phyloP scores from a whole-genome alignment of 2,888 invertebrate species.

The Oithona nana region DNA sequence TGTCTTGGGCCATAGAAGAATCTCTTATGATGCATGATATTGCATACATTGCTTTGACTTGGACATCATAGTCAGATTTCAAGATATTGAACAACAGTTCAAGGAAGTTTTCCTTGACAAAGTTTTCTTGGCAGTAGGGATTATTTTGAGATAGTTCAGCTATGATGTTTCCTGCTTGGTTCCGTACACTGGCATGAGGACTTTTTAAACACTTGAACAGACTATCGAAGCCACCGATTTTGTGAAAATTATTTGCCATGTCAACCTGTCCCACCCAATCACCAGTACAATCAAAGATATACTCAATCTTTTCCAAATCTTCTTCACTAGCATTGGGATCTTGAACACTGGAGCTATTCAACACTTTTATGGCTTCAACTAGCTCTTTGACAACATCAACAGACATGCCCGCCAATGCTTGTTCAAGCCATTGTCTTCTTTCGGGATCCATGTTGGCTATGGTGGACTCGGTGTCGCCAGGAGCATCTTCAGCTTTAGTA shows the following conservation, averaged over 20 bases:
- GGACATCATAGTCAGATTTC: not conserved
- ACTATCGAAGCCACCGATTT: slow-evolving; percentile 13
- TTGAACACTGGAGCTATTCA: not conserved
- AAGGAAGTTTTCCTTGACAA: slow-evolving; percentile 9
- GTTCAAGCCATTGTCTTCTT: not conserved
- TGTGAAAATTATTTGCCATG: slow-evolving; percentile 17
- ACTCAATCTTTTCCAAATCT: not conserved
- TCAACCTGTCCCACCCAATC: slow-evolving; percentile 16
- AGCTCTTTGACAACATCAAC: slow-evolving; percentile 15
- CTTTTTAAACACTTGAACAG: not conserved
- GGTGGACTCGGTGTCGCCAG: not conserved
- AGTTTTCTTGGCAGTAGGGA: slow-evolving; percentile 9
- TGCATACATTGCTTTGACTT: slow-evolving; percentile 13
- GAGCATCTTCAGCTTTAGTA: slow-evolving; percentile 12
- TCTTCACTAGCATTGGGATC: not conserved
- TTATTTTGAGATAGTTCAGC: slow-evolving; percentile 15
- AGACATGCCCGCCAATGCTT: not conserved
- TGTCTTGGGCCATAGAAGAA: not conserved
- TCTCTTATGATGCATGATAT: slow-evolving; percentile 8
- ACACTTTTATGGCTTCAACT: not conserved
- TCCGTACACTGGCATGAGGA: not conserved
- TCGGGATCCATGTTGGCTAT: slow-evolving; percentile 10
- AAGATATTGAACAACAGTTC: not conserved
- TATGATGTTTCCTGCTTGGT: not conserved
- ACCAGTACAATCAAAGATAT: not conserved